Evolutionary conservation across 1,140 invertebrate genomes (phyloP).

Genomic region (Drosophila melanogaster): DNA sequence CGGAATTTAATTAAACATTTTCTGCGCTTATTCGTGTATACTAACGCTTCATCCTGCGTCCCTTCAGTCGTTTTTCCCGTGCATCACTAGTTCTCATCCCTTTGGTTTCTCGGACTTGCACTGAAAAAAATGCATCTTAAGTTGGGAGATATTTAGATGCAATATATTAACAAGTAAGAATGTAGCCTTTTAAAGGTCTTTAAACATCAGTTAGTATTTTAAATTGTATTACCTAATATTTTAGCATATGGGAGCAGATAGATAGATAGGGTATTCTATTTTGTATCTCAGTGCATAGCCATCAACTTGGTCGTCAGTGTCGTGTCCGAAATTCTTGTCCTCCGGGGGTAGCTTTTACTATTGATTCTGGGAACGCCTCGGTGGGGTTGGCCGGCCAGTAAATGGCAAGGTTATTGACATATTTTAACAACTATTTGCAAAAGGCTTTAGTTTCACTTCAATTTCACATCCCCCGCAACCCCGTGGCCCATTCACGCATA

Average conservation of each 20-base stretch:
- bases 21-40: slow-evolving; percentile 79
- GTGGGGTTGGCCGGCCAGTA: slow-evolving; percentile 26
- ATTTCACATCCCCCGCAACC: slow-evolving; percentile 44
- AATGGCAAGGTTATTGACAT: slow-evolving; percentile 78
- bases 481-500: slow-evolving; percentile 48
- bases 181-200: too few species aligned
- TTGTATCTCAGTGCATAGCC: slow-evolving; percentile 6
- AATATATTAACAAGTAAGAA: neutral
- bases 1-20: slow-evolving; percentile 83
- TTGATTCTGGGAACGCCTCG: slow-evolving; percentile 48
- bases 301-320: slow-evolving; percentile 42
- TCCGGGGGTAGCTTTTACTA: slow-evolving; percentile 53
- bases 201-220: too few species aligned
- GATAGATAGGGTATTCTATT: too few species aligned
- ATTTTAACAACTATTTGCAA: slow-evolving; percentile 82
- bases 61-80: slow-evolving; percentile 10
- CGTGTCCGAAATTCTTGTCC: slow-evolving; percentile 58
- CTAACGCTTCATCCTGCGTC: slow-evolving; percentile 17
- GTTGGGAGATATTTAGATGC: too few species aligned
- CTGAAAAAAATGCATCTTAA: neutral
- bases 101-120: neutral
- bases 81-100: slow-evolving; percentile 17
- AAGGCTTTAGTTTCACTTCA: slow-evolving; percentile 82
- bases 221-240: too few species aligned
- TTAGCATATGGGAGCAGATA: too few species aligned